A percentile compares a stretch with the other conserved stretches of the same genome.
These are phyloP conservation scores for Anastrepha obliqua DNA, from an alignment of 1,140 invertebrate genomes.

Conservation along the genomic window DNA sequence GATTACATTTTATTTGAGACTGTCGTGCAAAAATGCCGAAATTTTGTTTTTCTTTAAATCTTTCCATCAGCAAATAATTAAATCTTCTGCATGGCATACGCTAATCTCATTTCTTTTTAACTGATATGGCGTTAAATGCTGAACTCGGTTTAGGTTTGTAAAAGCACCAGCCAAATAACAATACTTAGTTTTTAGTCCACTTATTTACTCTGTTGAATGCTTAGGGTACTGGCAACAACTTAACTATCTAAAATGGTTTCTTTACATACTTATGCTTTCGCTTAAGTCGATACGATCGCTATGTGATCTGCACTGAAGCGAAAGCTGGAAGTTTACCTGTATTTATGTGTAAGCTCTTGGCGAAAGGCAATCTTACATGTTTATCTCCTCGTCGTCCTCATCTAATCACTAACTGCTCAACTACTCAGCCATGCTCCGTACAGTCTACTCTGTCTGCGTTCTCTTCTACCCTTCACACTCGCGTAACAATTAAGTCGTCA, in stretches of 20 bases:
- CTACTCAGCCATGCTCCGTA: slow-evolving; percentile 41
- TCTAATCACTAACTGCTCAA: slow-evolving; percentile 22
- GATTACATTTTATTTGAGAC: neutral
- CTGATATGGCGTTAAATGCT: neutral
- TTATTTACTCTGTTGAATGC: too few relatives aligned
- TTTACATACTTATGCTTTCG: neutral
- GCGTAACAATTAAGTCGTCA: slow-evolving; percentile 57
- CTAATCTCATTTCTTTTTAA: neutral
- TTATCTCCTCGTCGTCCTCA: neutral
- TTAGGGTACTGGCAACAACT: too few relatives aligned
- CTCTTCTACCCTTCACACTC: slow-evolving; percentile 54
- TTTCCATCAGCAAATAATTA: neutral
- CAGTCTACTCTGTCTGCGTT: slow-evolving; percentile 1
- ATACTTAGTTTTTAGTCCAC: neutral
- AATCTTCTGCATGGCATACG: neutral
- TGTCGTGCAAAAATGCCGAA: too few relatives aligned
- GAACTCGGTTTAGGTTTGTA: neutral
- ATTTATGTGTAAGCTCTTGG: neutral
- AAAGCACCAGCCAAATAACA: slow-evolving; percentile 3
- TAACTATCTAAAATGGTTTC: neutral
- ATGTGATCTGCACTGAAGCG: neutral
- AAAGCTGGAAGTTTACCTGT: slow-evolving; percentile 11
- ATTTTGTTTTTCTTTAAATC: neutral
- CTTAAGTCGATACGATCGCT: too few relatives aligned
- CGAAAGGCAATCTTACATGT: neutral